phyloP scores from a whole-genome alignment of 2,888 invertebrate species.

The Nebria brevicollis region DNA sequence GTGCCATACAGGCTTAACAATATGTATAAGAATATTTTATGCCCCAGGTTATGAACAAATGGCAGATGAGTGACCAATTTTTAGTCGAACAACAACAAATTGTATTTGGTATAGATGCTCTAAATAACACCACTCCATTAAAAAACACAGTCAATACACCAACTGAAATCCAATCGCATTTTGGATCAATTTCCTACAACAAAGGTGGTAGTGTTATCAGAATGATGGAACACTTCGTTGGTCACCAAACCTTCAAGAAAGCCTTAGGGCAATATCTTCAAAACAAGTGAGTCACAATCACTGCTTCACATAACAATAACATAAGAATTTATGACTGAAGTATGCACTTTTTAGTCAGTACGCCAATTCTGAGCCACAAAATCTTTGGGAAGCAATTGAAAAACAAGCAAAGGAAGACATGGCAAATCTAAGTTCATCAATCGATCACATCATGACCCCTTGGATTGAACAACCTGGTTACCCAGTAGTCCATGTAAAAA shows the following conservation, averaged over 20 bases:
- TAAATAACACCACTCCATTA: slow-evolving; percentile 66
- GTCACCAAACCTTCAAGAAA: slow-evolving; percentile 64
- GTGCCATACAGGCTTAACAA: too few species aligned
- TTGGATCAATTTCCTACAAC: slow-evolving; percentile 74
- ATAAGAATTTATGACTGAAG: not conserved
- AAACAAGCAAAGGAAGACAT: slow-evolving; percentile 48
- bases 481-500: slow-evolving; percentile 67
- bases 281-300: slow-evolving; percentile 61
- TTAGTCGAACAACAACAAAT: slow-evolving; percentile 75
- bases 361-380: slow-evolving; percentile 63
- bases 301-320: not conserved
- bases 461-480: slow-evolving; percentile 73
- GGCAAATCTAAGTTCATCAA: slow-evolving; percentile 32
- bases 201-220: slow-evolving; percentile 67
- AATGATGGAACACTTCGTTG: slow-evolving; percentile 75
- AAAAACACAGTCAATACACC: slow-evolving; percentile 68
- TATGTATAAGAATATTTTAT: not conserved
- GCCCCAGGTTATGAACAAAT: slow-evolving; percentile 52
- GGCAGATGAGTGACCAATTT: slow-evolving; percentile 76
- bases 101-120: slow-evolving; percentile 71
- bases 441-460: slow-evolving; percentile 64
- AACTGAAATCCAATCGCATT: slow-evolving; percentile 69
- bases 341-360: slow-evolving; percentile 58
- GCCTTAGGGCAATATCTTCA: slow-evolving; percentile 69
- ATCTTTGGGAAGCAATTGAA: slow-evolving; percentile 66